A percentile compares a stretch with the other conserved stretches of the same genome.
These are phyloP conservation scores for Bellardia bayeri DNA, from an alignment of 2,888 invertebrate species.

Conservation along the genomic window DNA sequence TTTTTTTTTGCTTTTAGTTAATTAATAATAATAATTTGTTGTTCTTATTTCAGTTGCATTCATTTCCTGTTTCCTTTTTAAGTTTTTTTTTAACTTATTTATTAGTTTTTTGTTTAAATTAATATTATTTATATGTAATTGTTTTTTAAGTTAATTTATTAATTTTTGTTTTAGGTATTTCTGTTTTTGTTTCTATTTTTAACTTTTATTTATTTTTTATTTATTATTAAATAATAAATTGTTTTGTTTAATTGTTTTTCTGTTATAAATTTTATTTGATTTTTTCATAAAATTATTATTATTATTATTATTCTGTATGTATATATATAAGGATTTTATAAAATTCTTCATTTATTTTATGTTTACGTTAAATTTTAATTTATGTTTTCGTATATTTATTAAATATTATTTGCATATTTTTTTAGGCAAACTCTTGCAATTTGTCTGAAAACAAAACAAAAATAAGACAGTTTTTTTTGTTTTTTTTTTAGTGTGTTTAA, in stretches of 20 bases:
- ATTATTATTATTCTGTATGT: slow-evolving; percentile 60
- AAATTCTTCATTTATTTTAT: slow-evolving; percentile 68
- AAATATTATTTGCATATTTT: slow-evolving; percentile 63
- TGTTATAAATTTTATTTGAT: slow-evolving; percentile 64
- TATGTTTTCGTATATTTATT: slow-evolving; percentile 55
- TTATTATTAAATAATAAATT: slow-evolving; percentile 53
- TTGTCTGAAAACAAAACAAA: slow-evolving; percentile 35
- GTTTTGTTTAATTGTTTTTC: slow-evolving; percentile 40
- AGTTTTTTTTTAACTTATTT: slow-evolving; percentile 63
- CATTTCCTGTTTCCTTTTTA: slow-evolving; percentile 73
- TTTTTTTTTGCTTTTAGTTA: slow-evolving; percentile 43
- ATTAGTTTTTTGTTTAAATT: slow-evolving; percentile 59
- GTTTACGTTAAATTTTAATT: slow-evolving; percentile 46
- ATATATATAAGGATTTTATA: slow-evolving; percentile 74
- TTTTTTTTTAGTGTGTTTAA: slow-evolving; percentile 77
- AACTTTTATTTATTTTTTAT: slow-evolving; percentile 27
- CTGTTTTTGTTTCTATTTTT: slow-evolving; percentile 40
- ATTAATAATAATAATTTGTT: slow-evolving; percentile 61
- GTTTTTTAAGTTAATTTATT: slow-evolving; percentile 75
- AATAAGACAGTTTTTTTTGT: slow-evolving; percentile 51
- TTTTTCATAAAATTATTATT: slow-evolving; percentile 63
- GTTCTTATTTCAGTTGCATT: slow-evolving; percentile 71
- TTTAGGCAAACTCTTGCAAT: slow-evolving; percentile 44
- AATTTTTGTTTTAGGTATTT: slow-evolving; percentile 41
- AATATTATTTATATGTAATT: slow-evolving; percentile 39